Conservation (phyloP, 2,113 vertebrate genomes). For the Ophiodon elongatus region DNA sequence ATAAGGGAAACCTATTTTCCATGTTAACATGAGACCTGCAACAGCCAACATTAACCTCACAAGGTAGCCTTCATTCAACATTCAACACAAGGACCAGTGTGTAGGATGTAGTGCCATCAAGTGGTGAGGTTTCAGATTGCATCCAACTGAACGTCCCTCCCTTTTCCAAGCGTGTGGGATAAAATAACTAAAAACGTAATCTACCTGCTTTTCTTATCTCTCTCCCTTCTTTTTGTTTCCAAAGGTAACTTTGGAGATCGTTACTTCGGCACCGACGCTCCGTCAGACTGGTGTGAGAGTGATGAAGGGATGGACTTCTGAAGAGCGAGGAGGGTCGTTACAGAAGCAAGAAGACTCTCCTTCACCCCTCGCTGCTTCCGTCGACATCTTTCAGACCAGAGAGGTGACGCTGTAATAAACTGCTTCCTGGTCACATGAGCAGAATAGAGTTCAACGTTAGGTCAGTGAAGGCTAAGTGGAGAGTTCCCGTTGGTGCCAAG, state of each 20-base stretch:
- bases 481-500: background rate
- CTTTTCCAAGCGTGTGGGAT: too few species aligned
- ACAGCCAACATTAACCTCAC: too few species aligned
- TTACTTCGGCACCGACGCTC: constrained; percentile 91
- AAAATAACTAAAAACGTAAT: background rate
- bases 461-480: background rate
- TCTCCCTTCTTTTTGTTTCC: background rate
- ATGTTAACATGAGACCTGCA: too few species aligned
- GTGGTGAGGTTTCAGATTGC: too few species aligned
- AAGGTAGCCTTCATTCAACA: too few species aligned
- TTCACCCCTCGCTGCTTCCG: background rate
- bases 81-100: too few species aligned
- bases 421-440: background rate
- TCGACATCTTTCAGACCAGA: background rate
- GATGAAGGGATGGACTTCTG: constrained; percentile 88
- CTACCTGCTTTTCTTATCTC: background rate
- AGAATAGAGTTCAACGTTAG: background rate
- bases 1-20: too few species aligned
- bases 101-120: too few species aligned
- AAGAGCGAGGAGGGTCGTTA: constrained; percentile 37
- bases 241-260: constrained; percentile 94
- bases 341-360: constrained; percentile 26
- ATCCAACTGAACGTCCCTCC: too few species aligned
- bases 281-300: constrained; percentile 86
- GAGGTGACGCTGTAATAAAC: background rate